phyloP scores from a whole-genome alignment of 2,888 invertebrate species.

The Ariolimax columbianus region DNA sequence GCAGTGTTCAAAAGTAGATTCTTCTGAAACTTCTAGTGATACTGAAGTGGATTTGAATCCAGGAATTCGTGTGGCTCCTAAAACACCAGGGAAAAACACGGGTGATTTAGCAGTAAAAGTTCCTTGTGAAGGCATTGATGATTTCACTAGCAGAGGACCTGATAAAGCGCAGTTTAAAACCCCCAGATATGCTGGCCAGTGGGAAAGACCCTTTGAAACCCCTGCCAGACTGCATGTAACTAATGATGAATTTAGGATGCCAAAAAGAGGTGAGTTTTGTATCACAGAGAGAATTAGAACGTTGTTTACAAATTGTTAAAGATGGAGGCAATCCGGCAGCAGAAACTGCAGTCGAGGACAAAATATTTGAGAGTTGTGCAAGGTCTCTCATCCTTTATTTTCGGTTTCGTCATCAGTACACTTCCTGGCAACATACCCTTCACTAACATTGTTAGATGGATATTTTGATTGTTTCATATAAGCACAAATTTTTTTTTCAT shows the following conservation, averaged over 20 bases:
- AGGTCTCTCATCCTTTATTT: no score
- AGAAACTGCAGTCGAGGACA: no score
- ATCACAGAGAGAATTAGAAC: no score
- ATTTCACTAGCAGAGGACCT: background rate
- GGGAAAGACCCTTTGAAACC: conserved; percentile 36
- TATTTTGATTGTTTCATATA: no score
- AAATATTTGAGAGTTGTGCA: no score
- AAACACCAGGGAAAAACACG: background rate
- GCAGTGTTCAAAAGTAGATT: background rate
- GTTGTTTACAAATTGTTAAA: no score
- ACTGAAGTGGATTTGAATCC: background rate
- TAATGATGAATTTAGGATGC: conserved; percentile 6
- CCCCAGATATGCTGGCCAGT: background rate
- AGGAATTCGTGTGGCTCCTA: background rate
- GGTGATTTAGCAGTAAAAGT: background rate
- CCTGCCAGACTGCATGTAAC: conserved; percentile 5
- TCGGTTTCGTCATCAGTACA: no score
- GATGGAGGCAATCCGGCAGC: no score
- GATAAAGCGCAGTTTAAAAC: background rate
- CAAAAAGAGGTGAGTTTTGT: background rate
- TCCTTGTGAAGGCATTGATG: background rate
- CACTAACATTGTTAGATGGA: no score
- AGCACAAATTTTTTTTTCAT: no score
- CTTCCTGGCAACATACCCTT: no score
- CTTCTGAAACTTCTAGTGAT: background rate